A percentile compares a stretch with the other conserved stretches of the same genome.
Evolutionary conservation across 35 echinoderm and acorn worm species (phyloP).

Genomic region (Diadema setosum): DNA sequence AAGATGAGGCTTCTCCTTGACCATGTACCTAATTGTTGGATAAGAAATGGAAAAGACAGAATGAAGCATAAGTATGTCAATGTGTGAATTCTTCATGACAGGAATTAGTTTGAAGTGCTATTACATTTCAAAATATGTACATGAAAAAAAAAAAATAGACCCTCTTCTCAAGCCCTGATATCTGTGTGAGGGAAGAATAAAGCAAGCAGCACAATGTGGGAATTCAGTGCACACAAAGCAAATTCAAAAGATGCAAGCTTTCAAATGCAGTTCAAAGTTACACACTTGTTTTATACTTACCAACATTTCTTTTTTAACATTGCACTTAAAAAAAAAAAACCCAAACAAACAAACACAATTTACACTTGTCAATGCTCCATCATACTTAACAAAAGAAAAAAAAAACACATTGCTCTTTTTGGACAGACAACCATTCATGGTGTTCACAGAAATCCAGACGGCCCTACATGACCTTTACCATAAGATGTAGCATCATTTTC

Average conservation of each 20-base stretch:
- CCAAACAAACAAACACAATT: no score
- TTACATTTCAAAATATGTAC: not conserved
- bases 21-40: constrained; percentile 92
- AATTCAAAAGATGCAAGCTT: not conserved
- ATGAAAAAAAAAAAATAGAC: not conserved
- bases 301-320: no score
- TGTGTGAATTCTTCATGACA: not conserved
- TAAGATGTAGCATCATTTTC: not conserved
- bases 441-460: not conserved
- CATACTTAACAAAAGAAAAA: not conserved
- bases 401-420: not conserved
- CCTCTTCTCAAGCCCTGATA: not conserved
- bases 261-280: no score
- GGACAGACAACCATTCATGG: no score
- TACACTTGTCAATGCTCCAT: no score
- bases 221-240: not conserved
- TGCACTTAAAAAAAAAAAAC: no score
- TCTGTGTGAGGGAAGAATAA: not conserved
- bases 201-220: not conserved
- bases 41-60: constrained; percentile 18
- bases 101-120: not conserved
- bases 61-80: not conserved
- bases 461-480: not conserved
- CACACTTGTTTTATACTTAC: no score
- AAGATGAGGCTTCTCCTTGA: constrained; percentile 77